Conservation (phyloP, 64 coral and sea anemone genomes). For the Hydrozoanthus tunicans region DNA sequence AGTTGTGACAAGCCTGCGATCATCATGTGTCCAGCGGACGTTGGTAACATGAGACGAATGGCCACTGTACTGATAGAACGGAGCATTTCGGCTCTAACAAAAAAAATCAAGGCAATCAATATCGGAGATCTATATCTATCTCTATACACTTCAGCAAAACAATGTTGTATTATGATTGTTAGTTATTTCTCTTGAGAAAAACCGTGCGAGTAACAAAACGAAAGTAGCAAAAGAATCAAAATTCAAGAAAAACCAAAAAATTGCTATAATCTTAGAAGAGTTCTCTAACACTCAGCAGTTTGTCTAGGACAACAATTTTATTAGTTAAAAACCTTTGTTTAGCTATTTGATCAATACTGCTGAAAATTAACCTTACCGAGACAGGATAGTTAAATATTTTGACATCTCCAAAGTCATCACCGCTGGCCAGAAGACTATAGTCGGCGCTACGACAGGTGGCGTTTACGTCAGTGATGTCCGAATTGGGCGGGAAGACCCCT, state of each 20-base stretch:
- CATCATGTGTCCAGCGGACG: conserved; percentile 93
- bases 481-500: conserved; percentile 87
- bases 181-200: too few species aligned
- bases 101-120: neutral
- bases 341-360: neutral
- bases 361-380: conserved; percentile 54
- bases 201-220: too few species aligned
- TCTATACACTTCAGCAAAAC: neutral
- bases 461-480: conserved; percentile 96
- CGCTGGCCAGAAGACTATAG: conserved; percentile 82
- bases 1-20: conserved; percentile 89
- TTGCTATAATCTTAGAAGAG: too few species aligned
- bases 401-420: conserved; percentile 97
- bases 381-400: conserved; percentile 97
- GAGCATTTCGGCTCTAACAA: conserved; percentile 69
- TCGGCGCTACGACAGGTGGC: conserved; percentile 86
- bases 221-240: too few species aligned
- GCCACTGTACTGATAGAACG: conserved; percentile 73
- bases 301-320: too few species aligned
- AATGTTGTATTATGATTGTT: neutral
- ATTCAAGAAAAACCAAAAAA: too few species aligned
- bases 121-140: neutral
- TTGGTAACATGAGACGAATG: conserved; percentile 99
- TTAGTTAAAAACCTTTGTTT: too few species aligned
- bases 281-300: too few species aligned